phyloP scores from a whole-genome alignment of 2,888 invertebrate genomes.

The Lumbricus terrestris region DNA sequence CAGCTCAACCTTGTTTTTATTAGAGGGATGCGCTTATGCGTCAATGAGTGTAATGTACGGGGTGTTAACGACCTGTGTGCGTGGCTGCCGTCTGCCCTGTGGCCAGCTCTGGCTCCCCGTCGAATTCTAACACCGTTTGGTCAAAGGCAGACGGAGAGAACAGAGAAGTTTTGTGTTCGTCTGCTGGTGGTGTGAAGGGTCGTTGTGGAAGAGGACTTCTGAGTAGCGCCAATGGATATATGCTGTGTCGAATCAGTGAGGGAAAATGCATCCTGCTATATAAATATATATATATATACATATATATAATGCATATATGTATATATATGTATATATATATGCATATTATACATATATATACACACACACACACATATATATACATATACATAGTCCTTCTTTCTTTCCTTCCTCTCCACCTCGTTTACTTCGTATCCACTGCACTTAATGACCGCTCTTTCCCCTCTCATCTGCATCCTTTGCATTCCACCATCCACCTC shows the following conservation, averaged over 20 bases:
- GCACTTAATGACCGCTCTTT: neutral
- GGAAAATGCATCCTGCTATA: neutral
- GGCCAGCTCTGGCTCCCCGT: neutral
- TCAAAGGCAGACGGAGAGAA: neutral
- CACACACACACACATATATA: no score
- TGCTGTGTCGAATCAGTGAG: neutral
- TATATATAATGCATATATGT: no score
- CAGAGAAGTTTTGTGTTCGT: neutral
- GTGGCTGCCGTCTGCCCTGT: slow-evolving; percentile 5
- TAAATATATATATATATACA: no score
- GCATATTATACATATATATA: no score
- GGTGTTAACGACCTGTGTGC: slow-evolving; percentile 11
- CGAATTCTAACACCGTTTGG: neutral
- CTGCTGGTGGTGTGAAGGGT: neutral
- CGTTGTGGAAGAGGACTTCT: neutral
- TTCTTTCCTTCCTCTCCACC: neutral
- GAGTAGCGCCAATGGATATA: neutral
- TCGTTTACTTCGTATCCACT: neutral
- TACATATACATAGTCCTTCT: no score
- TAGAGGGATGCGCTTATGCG: slow-evolving; percentile 4
- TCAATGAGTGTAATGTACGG: slow-evolving; percentile 6
- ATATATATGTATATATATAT: no score
- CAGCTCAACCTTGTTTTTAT: neutral
- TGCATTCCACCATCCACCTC: neutral
- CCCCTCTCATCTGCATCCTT: neutral